A percentile compares a stretch with the other conserved stretches of the same genome.
Evolutionary conservation across 2,888 invertebrate species (phyloP).

Genomic region (Diarsia dahlii): DNA sequence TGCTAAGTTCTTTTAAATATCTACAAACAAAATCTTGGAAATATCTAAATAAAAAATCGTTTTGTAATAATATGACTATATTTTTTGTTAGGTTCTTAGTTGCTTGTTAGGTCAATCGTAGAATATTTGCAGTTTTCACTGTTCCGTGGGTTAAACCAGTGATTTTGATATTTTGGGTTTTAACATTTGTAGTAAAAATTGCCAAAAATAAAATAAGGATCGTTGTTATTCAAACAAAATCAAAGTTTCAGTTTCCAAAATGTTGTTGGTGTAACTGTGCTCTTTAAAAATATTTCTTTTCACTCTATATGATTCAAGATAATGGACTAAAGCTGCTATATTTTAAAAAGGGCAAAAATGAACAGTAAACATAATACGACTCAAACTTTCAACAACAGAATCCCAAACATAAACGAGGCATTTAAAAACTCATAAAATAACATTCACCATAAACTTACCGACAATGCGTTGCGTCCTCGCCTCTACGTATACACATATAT

Average conservation of each 20-base stretch:
- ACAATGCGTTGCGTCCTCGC: slow-evolving; percentile 68
- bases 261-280: background rate
- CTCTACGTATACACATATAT: slow-evolving; percentile 58
- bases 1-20: slow-evolving; percentile 34
- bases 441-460: slow-evolving; percentile 67
- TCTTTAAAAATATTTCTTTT: background rate
- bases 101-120: background rate
- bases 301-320: background rate
- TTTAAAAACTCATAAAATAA: slow-evolving; percentile 72
- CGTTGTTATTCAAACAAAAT: no score
- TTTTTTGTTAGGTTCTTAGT: background rate
- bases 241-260: no score
- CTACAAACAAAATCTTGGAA: slow-evolving; percentile 40
- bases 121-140: background rate
- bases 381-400: slow-evolving; percentile 19
- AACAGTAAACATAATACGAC: slow-evolving; percentile 11
- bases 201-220: no score
- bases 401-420: slow-evolving; percentile 49
- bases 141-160: background rate
- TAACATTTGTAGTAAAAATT: background rate
- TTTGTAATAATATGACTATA: background rate
- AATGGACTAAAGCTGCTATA: background rate
- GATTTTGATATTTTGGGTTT: background rate
- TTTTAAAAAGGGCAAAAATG: background rate
- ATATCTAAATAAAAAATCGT: slow-evolving; percentile 4